A percentile compares a stretch with the other conserved stretches of the same genome.
Conservation (phyloP, 2,797 vertebrate species). For the Hippopotamyrus pictus region DNA sequence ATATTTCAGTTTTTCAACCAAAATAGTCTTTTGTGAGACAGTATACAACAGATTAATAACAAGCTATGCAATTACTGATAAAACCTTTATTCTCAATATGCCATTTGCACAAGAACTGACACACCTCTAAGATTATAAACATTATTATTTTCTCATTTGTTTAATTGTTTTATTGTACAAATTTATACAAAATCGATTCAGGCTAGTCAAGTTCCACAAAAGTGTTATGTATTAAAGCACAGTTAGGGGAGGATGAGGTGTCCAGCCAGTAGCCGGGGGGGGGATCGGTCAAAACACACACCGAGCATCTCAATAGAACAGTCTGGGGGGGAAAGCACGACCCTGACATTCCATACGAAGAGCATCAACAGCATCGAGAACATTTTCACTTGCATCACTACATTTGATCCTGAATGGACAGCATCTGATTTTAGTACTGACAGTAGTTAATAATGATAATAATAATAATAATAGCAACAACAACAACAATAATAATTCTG, state of each 20-base stretch:
- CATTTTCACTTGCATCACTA: conserved; percentile 63
- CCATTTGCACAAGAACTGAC: conserved; percentile 85
- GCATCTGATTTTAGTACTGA: conserved; percentile 63
- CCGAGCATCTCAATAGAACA: conserved; percentile 59
- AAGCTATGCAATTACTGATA: conserved; percentile 58
- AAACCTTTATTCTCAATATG: conserved; percentile 92
- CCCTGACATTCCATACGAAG: conserved; percentile 62
- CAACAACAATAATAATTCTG: conserved; percentile 31
- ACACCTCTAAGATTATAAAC: conserved; percentile 79
- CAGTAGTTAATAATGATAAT: not conserved
- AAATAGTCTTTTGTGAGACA: not conserved
- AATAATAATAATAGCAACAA: conserved; percentile 19
- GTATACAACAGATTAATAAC: not conserved
- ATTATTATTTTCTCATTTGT: conserved; percentile 47
- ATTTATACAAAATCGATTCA: conserved; percentile 76
- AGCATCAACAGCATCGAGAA: conserved; percentile 58
- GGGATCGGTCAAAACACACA: conserved; percentile 57
- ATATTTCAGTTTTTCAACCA: not conserved
- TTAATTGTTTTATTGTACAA: conserved; percentile 76
- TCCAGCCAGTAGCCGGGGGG: conserved; percentile 47
- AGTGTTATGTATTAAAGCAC: conserved; percentile 73
- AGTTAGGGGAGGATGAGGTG: conserved; percentile 59
- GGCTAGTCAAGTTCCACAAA: conserved; percentile 74
- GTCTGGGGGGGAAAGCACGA: conserved; percentile 55
- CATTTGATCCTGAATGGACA: conserved; percentile 62